These are phyloP conservation scores for Riptortus pedestris DNA, from an alignment of 1,140 invertebrate genomes.

Conservation along the genomic window DNA sequence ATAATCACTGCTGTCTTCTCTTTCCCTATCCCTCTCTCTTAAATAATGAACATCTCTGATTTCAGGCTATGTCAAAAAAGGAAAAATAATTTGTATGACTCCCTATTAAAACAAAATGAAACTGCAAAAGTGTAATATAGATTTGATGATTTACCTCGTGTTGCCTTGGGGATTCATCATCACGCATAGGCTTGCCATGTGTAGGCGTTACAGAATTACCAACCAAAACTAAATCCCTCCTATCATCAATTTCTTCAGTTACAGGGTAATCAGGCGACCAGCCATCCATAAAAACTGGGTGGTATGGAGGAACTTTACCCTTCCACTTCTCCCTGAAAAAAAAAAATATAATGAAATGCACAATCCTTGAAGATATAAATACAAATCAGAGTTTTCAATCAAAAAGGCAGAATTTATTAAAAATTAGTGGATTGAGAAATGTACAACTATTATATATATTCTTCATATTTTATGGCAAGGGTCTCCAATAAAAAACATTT, in stretches of 20 bases:
- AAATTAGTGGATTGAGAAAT: too few relatives aligned
- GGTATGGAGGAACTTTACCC: constrained; percentile 69
- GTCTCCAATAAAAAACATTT: too few relatives aligned
- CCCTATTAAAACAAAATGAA: too few relatives aligned
- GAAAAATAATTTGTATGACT: too few relatives aligned
- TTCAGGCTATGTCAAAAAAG: constrained; percentile 27
- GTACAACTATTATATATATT: too few relatives aligned
- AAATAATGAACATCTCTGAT: constrained; percentile 40
- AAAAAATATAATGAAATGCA: constrained; percentile 11
- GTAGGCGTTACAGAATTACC: constrained; percentile 32
- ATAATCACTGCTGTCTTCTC: constrained; percentile 44
- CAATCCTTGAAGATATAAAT: too few relatives aligned
- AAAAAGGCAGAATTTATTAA: too few relatives aligned
- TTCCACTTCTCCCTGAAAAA: constrained; percentile 74
- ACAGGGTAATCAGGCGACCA: constrained; percentile 83
- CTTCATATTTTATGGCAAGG: too few relatives aligned
- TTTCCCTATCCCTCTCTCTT: constrained; percentile 34
- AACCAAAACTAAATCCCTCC: constrained; percentile 24
- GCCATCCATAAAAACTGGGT: constrained; percentile 89
- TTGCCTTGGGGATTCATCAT: constrained; percentile 33
- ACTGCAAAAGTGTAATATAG: neutral
- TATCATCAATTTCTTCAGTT: constrained; percentile 51
- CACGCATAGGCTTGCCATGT: constrained; percentile 32
- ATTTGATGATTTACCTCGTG: constrained; percentile 31
- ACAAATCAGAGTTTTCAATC: too few relatives aligned